Percentiles rank a stretch among this genome's conserved stretches.
Evolutionary conservation across 2,113 vertebrate genomes (phyloP).

Genomic region (Oceanites oceanicus): DNA sequence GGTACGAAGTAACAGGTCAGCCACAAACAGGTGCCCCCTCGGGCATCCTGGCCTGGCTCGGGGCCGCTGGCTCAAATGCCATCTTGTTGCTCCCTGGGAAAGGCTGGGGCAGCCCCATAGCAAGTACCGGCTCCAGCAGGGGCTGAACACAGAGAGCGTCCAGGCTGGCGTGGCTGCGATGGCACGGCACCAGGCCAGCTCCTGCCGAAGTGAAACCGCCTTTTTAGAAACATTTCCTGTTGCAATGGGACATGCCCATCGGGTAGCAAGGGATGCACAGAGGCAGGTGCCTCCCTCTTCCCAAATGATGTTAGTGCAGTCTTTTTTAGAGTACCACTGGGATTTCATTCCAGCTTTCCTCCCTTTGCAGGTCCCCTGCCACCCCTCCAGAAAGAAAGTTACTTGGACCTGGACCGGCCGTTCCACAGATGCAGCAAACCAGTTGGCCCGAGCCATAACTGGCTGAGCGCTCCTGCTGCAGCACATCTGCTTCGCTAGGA

Average conservation of each 20-base stretch:
- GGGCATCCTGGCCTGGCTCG: background rate
- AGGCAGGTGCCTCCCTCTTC: background rate
- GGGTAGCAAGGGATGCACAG: background rate
- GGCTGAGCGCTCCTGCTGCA: background rate
- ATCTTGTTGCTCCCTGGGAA: background rate
- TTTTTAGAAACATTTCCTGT: background rate
- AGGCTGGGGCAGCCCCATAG: background rate
- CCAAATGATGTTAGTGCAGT: background rate
- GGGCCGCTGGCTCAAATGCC: background rate
- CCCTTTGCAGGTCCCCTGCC: background rate
- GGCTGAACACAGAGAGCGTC: fast-evolving
- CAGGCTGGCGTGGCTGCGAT: background rate
- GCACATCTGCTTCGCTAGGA: fast-evolving
- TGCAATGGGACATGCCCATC: background rate
- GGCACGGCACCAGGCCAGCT: background rate
- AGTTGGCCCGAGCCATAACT: background rate
- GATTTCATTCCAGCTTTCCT: background rate
- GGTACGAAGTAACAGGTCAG: background rate
- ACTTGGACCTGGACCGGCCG: background rate
- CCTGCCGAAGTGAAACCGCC: fast-evolving
- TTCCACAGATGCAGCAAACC: background rate
- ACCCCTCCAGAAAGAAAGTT: background rate
- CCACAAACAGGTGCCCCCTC: fast-evolving
- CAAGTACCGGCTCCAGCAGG: background rate
- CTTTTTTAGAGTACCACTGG: background rate